phyloP scores from a whole-genome alignment of 1,140 invertebrate species.

The Lethrus apterus region DNA sequence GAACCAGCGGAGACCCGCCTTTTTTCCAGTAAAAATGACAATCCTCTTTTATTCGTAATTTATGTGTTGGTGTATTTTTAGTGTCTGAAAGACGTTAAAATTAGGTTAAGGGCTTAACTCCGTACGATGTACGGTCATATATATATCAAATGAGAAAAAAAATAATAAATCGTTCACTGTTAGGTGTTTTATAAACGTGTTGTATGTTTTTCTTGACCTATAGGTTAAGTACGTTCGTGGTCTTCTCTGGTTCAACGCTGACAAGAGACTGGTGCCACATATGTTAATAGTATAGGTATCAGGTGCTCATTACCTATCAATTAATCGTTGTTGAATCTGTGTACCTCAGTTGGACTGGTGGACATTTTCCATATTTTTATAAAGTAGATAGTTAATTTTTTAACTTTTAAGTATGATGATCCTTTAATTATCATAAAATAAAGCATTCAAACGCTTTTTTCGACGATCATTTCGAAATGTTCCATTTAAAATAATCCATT shows the following conservation, averaged over 20 bases:
- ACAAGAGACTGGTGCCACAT: conserved; percentile 17
- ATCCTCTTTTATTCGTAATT: conserved; percentile 34
- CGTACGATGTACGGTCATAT: conserved; percentile 13
- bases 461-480: no score
- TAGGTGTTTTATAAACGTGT: conserved; percentile 34
- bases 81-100: conserved; percentile 33
- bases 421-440: no score
- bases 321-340: conserved; percentile 14
- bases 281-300: conserved; percentile 18
- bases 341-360: no score
- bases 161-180: conserved; percentile 28
- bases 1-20: conserved; percentile 17
- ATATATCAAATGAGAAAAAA: conserved; percentile 19
- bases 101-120: conserved; percentile 34
- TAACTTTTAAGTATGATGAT: no score
- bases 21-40: conserved; percentile 36
- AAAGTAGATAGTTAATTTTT: no score
- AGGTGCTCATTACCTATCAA: conserved; percentile 15
- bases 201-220: conserved; percentile 29
- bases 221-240: conserved; percentile 21
- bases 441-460: no score
- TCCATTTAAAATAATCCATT: no score
- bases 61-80: conserved; percentile 36
- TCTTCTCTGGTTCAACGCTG: conserved; percentile 17
- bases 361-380: no score